Evolutionary conservation across 2,113 vertebrate species (phyloP).

Genomic region (Platysternon megacephalum): DNA sequence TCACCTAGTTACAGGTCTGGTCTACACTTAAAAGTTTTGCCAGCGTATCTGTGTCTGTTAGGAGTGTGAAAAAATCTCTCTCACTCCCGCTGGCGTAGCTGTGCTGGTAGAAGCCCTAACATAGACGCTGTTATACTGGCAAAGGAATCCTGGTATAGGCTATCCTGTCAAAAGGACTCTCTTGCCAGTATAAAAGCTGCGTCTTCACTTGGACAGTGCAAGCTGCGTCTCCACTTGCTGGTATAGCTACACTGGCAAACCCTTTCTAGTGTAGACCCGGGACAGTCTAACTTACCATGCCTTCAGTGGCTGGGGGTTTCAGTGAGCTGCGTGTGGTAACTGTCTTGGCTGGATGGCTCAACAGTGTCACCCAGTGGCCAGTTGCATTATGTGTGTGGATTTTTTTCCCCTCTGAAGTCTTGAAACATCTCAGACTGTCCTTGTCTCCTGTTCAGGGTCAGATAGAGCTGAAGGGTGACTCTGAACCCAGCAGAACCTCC

Average conservation of each 20-base stretch:
- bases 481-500: not conserved
- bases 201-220: not conserved
- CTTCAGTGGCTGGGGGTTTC: accelerated
- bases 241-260: not conserved
- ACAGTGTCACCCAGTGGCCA: conserved; percentile 64
- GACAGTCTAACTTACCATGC: accelerated
- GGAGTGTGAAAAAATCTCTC: not conserved
- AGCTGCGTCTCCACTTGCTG: not conserved
- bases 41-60: not conserved
- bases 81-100: not conserved
- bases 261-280: not conserved
- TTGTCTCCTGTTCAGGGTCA: not conserved
- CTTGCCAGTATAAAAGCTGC: not conserved
- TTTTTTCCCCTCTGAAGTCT: not conserved
- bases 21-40: conserved; percentile 6
- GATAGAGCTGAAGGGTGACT: not conserved
- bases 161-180: not conserved
- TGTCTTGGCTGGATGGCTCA: not conserved
- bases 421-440: not conserved
- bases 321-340: accelerated
- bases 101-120: not conserved
- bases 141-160: not conserved
- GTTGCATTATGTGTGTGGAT: not conserved
- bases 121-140: not conserved
- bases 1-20: not conserved